Conservation (phyloP, 1,140 invertebrate genomes). For the Drosophila arizonae region DNA sequence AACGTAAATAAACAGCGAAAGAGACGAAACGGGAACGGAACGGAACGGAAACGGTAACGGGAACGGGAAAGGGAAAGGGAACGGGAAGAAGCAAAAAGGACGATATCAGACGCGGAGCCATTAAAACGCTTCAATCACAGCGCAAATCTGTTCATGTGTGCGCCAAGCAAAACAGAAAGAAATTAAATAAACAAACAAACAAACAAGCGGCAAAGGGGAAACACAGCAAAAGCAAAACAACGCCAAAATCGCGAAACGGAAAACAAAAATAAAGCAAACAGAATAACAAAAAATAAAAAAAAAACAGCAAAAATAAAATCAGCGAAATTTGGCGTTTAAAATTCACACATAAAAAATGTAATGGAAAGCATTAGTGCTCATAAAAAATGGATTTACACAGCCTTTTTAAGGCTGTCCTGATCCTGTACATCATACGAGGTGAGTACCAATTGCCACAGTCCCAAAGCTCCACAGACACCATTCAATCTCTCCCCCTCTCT, state of each 20-base stretch:
- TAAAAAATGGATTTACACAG: constrained; percentile 83
- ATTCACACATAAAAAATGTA: constrained; percentile 80
- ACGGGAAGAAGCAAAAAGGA: neutral
- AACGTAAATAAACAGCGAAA: constrained; percentile 43
- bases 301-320: constrained; percentile 29
- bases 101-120: constrained; percentile 19
- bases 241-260: neutral
- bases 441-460: constrained; percentile 43
- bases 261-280: no score
- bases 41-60: neutral
- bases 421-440: constrained; percentile 82
- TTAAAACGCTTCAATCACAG: constrained; percentile 66
- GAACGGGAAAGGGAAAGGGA: neutral
- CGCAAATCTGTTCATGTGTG: constrained; percentile 31
- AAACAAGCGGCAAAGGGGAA: constrained; percentile 12
- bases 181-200: constrained; percentile 53
- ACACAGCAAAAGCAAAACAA: constrained; percentile 11
- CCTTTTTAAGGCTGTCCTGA: constrained; percentile 83
- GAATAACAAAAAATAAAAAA: no score
- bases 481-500: neutral
- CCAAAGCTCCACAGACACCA: neutral
- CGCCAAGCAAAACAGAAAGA: constrained; percentile 25
- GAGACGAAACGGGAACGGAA: neutral
- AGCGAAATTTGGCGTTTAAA: constrained; percentile 73
- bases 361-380: constrained; percentile 81